Conservation (phyloP, 2,888 invertebrate species). For the Chymomyza caudatula region DNA sequence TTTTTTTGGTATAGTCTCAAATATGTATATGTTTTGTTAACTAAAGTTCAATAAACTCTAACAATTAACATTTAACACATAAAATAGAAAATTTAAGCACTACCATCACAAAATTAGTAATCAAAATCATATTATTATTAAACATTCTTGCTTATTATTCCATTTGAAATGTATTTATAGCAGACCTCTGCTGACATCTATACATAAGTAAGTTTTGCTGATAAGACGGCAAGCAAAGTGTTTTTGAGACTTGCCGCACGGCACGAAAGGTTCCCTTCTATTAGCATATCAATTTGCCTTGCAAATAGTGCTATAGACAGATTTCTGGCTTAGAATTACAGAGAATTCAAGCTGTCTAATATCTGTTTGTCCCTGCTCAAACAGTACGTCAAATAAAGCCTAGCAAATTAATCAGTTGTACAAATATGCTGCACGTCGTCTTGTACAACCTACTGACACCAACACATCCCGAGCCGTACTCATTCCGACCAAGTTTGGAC, state of each 20-base stretch:
- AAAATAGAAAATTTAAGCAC: too few species aligned
- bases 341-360: not conserved
- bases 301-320: not conserved
- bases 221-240: slow-evolving; percentile 8
- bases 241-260: not conserved
- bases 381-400: not conserved
- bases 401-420: slow-evolving; percentile 53
- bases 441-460: slow-evolving; percentile 16
- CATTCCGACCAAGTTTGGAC: slow-evolving; percentile 5
- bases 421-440: slow-evolving; percentile 54
- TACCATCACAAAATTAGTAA: too few species aligned
- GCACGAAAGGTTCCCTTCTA: not conserved
- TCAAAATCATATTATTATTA: not conserved
- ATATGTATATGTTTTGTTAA: not conserved
- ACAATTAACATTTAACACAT: not conserved
- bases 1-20: not conserved
- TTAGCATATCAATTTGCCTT: not conserved
- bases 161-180: slow-evolving; percentile 3
- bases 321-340: not conserved
- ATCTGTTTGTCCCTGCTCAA: not conserved
- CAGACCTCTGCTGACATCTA: slow-evolving; percentile 12
- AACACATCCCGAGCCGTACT: slow-evolving; percentile 19
- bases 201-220: not conserved
- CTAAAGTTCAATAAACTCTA: too few species aligned
- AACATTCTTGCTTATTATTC: not conserved